Evolutionary conservation across 2,113 vertebrate genomes (phyloP), one percentile per base, ranked within the genome.

Genomic region (Chinchilla lanigera): DNA sequence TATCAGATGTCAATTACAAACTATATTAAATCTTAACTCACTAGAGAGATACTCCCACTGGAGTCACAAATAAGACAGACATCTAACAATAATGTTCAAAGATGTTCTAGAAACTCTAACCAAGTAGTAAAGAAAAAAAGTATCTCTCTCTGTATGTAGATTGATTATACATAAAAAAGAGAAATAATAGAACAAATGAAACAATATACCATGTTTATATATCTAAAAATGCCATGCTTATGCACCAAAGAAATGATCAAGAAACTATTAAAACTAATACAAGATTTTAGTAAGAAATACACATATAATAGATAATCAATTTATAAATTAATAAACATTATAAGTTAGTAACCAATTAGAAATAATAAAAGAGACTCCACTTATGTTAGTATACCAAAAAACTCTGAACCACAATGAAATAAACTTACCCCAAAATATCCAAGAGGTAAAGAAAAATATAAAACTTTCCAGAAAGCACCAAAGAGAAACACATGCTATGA

Each of bases 21-120:
- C 75, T 82, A 75, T 26, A 91, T 87, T 75, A 96, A 94, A 87
- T 87, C 77, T 94, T 96, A 85, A 86, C 44, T 24, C 28, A 73
- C 47, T 47, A 83, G 38, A 82, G 47, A 83, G 24, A 82, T 11
- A 73, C 26, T 86, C 38, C 17, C 58, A 35, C 5, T 77, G 52
- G 33, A 87, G n/a, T 96, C 22, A 91, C 38, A 93, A 82, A 90
- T 10, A 90, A 81, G 30, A n/a, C 28, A 90, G 94, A 81, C 86
- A 71, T 69, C 35, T 54, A 22, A 60, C 67, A 92, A 73, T 85
- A 92, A 35, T 80, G 8, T 61, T 89, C 24, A 80, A 73, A 63
- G 77, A 35, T 75, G 44, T 89, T 80, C 44, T 92, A 35, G 54
- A 96, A 85, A 47, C 54, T 4, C 5, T 75, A 85, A 92, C n/a